Base-by-base conservation (phyloP, 2,797 vertebrate genomes). In the Delichon dasypus region DNA sequence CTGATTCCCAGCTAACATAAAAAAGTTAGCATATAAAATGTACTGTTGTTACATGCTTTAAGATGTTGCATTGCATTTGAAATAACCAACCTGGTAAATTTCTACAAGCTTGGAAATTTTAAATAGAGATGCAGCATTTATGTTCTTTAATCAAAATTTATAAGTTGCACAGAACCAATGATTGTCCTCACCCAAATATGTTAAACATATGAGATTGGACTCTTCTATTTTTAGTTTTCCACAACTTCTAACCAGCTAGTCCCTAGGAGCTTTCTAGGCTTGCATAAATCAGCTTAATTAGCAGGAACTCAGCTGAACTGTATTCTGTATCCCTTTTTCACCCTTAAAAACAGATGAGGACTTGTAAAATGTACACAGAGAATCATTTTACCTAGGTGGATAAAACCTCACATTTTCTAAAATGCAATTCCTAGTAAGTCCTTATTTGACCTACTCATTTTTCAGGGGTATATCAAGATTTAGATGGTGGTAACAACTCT, bases 261-360 rank as follows among this genome's bases (percentile, higher is more conserved):
- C 51, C n/a, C 19, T 25, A 68, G 44, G 47, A 85, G 55, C 8
- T 68, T 64, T 70, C 55, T 48, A 66, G 51, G 58, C 45, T 42
- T 92, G 47, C 48, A 89, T 88, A 85, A 65, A 88, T 90, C 67
- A 81, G 18, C 30, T 61, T 81, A 93, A 96, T 96, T 87, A 93
- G 62, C 60, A 91, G 51, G 60, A 23, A 62, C 48, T 73, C 64
- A 66, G 51, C 13, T 92, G 67, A 71, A 73, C 54, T 0, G 0
- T 48, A 87, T 45, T 87, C 40, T 27, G 3, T 66, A 60, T 57
- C 44, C 79, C 76, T 32, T 87, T 88, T 68, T 77, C 65, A 74
- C 38, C 32, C 74, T 47, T 81, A 61, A 62, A 79, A 82, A 27
- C 8, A 55, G n/a, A 42, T 3, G 48, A 68, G 32, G 64, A 47